Percentiles rank a stretch among this genome's conserved stretches.
Conservation (phyloP, 2,888 invertebrate species). For the Neuroscelio doddi region DNA sequence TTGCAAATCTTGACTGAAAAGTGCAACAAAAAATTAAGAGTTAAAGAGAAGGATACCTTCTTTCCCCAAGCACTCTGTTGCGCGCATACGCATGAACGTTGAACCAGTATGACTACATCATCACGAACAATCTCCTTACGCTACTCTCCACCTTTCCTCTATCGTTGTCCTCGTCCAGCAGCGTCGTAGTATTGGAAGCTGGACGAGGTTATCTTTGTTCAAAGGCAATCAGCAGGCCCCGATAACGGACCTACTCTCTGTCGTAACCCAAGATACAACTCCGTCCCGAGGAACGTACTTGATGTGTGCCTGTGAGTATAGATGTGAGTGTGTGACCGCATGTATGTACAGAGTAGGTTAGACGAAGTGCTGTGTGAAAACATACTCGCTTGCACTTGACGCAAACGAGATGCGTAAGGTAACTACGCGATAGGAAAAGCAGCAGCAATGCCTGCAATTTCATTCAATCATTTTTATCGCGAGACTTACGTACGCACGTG, state of each 20-base stretch:
- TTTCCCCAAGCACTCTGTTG: slow-evolving; percentile 21
- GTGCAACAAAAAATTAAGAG: slow-evolving; percentile 24
- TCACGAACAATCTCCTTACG: slow-evolving; percentile 70
- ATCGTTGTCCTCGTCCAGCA: slow-evolving; percentile 57
- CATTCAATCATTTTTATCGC: slow-evolving; percentile 7
- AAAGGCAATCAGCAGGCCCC: slow-evolving; percentile 69
- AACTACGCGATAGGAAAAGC: not conserved
- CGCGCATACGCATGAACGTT: slow-evolving; percentile 54
- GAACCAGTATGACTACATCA: slow-evolving; percentile 72
- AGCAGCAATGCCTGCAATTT: not conserved
- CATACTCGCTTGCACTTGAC: slow-evolving; percentile 29
- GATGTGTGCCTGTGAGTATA: slow-evolving; percentile 22
- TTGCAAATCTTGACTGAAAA: not conserved
- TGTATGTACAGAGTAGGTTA: slow-evolving; percentile 24
- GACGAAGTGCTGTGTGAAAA: slow-evolving; percentile 12
- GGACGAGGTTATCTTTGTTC: slow-evolving; percentile 62
- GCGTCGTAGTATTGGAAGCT: slow-evolving; percentile 26
- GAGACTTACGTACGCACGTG: no score
- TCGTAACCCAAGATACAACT: slow-evolving; percentile 73
- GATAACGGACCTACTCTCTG: slow-evolving; percentile 70
- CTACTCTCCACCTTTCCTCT: slow-evolving; percentile 58
- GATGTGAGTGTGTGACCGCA: slow-evolving; percentile 12
- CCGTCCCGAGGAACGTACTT: slow-evolving; percentile 50
- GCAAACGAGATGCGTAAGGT: slow-evolving; percentile 46
- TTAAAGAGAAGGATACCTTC: slow-evolving; percentile 35